phyloP scores from a whole-genome alignment of 2,113 vertebrate species.

The Ailurus styani region DNA sequence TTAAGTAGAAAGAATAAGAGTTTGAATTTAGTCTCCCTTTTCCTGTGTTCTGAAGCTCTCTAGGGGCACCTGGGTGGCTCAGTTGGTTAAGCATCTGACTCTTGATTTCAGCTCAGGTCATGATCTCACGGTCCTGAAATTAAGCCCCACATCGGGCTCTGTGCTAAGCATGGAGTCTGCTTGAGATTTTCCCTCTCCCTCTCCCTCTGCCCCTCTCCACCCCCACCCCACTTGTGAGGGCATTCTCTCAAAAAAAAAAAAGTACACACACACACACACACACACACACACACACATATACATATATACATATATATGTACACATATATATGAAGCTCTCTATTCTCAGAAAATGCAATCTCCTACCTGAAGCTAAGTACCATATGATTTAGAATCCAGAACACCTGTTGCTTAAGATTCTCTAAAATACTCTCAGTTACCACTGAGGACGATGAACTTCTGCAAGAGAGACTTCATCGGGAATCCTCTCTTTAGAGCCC shows the following conservation, averaged over 20 bases:
- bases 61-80: background rate
- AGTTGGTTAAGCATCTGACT: too few species aligned
- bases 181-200: too few species aligned
- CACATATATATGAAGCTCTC: background rate
- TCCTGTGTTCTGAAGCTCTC: background rate
- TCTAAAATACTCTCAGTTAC: conserved; percentile 49
- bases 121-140: too few species aligned
- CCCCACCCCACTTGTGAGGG: too few species aligned
- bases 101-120: too few species aligned
- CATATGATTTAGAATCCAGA: background rate
- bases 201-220: too few species aligned
- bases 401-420: conserved; percentile 54
- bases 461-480: conserved; percentile 37
- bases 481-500: background rate
- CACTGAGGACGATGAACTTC: conserved; percentile 50
- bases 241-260: background rate
- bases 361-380: conserved; percentile 22
- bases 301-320: background rate
- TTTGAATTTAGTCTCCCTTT: background rate
- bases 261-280: background rate
- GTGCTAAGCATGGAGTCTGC: too few species aligned
- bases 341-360: conserved; percentile 16
- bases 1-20: background rate
- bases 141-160: too few species aligned
- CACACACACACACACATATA: background rate